A percentile compares a stretch with the other conserved stretches of the same genome.
Conservation (phyloP, 2,797 vertebrate species). For the Melanotaenia parkinsoni region DNA sequence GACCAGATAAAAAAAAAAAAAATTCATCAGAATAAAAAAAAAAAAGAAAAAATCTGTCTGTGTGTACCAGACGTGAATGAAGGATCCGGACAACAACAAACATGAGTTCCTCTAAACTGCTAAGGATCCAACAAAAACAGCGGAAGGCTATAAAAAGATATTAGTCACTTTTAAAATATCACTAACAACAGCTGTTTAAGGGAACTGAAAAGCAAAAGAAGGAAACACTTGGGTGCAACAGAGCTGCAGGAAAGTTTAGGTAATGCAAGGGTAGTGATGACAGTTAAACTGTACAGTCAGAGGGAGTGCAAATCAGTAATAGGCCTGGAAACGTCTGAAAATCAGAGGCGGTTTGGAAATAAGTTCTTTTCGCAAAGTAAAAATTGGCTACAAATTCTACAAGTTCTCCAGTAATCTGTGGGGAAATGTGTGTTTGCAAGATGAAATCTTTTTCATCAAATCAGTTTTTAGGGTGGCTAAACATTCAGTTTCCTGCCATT, state of each 20-base stretch:
- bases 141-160: slow-evolving; percentile 19
- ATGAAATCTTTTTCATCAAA: no score
- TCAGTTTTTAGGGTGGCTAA: neutral
- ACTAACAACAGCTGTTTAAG: slow-evolving; percentile 2
- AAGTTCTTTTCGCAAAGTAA: no score
- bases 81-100: neutral
- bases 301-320: neutral
- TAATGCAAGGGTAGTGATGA: neutral
- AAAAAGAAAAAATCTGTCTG: no score
- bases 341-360: no score
- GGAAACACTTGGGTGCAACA: neutral
- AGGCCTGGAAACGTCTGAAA: neutral
- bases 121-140: slow-evolving; percentile 4
- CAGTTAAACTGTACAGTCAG: neutral
- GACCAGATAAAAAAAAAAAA: no score
- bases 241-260: neutral
- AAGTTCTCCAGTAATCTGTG: no score
- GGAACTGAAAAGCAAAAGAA: neutral
- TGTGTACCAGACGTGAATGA: neutral
- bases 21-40: no score
- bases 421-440: neutral
- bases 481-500: neutral
- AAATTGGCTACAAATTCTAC: no score
- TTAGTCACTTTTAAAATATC: neutral
- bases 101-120: neutral